Percentiles rank a stretch among this genome's conserved stretches.
These are phyloP conservation scores for Chaitophorus viminalis DNA, from an alignment of 2,888 invertebrate species.

Conservation along the genomic window DNA sequence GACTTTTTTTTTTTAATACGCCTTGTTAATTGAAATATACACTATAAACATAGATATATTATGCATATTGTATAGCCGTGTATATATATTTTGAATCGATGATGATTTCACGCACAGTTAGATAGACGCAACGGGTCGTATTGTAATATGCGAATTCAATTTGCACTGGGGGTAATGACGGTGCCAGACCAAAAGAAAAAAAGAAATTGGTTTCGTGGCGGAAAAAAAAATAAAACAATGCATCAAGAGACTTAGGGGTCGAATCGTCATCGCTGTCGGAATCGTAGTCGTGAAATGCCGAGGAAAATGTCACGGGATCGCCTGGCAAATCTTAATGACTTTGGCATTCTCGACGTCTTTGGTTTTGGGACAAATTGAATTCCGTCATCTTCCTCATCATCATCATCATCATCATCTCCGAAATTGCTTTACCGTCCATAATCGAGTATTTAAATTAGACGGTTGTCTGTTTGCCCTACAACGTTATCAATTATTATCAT, in stretches of 20 bases:
- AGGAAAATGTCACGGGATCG: conserved; percentile 40
- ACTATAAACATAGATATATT: not conserved
- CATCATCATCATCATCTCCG: not conserved
- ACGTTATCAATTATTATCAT: conserved; percentile 47
- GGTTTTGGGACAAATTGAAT: conserved; percentile 59
- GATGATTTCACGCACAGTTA: conserved; percentile 57
- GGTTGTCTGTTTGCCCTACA: conserved; percentile 19
- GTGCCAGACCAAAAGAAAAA: conserved; percentile 13
- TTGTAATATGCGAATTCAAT: conserved; percentile 52
- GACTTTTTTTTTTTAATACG: no score
- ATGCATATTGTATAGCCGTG: not conserved
- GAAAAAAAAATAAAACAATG: conserved; percentile 49
- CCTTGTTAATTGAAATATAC: conserved; percentile 38
- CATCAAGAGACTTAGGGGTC: conserved; percentile 22
- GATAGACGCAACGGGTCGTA: not conserved
- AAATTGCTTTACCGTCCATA: conserved; percentile 43
- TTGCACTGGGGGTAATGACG: conserved; percentile 27
- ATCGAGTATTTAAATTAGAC: conserved; percentile 60
- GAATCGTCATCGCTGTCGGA: conserved; percentile 4
- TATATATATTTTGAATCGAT: conserved; percentile 13
- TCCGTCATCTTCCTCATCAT: not conserved
- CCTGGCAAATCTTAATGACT: conserved; percentile 52
- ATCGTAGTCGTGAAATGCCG: conserved; percentile 23
- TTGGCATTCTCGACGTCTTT: conserved; percentile 54
- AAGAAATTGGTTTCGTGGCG: conserved; percentile 26